Conservation (phyloP, 2,888 invertebrate species). For the Balanococcus diminutus region DNA sequence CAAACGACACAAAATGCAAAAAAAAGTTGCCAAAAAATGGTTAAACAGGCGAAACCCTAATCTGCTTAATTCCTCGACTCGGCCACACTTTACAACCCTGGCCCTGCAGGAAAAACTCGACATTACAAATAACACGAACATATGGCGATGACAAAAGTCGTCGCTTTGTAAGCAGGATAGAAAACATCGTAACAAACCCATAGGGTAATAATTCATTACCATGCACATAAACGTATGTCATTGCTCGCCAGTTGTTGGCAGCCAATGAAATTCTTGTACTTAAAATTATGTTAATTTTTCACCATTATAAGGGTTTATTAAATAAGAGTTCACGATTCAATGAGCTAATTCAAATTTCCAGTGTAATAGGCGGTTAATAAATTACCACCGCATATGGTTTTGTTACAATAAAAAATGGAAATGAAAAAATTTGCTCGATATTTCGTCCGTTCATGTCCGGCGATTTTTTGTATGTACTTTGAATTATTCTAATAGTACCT, state of each 20-base stretch:
- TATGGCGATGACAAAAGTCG: conserved; percentile 32
- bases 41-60: neutral
- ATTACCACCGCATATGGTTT: conserved; percentile 26
- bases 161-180: neutral
- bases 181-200: conserved; percentile 10
- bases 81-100: neutral
- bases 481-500: no score
- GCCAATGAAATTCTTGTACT: conserved; percentile 36
- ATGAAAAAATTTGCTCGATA: neutral
- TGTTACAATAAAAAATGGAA: conserved; percentile 25
- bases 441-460: neutral
- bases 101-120: neutral
- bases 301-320: conserved; percentile 34
- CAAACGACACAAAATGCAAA: no score
- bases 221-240: conserved; percentile 29
- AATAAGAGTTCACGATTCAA: conserved; percentile 16
- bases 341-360: conserved; percentile 35
- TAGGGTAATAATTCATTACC: conserved; percentile 17
- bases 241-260: conserved; percentile 26
- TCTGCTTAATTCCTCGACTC: no score
- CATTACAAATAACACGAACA: neutral
- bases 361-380: conserved; percentile 11
- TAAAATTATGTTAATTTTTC: conserved; percentile 34
- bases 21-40: neutral
- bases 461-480: neutral